Conservation (phyloP, 2,113 vertebrate genomes). For the Thamnophis sirtalis region DNA sequence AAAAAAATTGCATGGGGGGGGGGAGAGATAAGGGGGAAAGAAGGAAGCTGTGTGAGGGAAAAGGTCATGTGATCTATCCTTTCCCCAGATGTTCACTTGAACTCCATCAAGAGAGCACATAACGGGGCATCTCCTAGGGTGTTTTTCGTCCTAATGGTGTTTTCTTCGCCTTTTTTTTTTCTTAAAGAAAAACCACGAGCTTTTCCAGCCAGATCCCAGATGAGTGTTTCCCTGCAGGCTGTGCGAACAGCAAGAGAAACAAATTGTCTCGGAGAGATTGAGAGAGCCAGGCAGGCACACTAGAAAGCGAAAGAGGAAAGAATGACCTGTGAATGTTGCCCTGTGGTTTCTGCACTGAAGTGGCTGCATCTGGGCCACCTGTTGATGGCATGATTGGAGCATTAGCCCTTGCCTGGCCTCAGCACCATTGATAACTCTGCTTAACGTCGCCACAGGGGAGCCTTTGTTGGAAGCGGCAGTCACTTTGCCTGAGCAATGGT, state of each 20-base stretch:
- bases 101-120: neutral
- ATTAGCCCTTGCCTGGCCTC: conserved; percentile 69
- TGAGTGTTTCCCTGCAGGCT: conserved; percentile 44
- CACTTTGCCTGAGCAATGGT: conserved; percentile 76
- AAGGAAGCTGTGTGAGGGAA: neutral
- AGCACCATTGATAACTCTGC: conserved; percentile 70
- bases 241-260: conserved; percentile 52
- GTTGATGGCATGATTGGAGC: conserved; percentile 73
- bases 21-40: neutral
- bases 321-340: conserved; percentile 65
- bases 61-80: conserved; percentile 9
- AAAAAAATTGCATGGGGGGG: neutral
- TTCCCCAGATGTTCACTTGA: conserved; percentile 29
- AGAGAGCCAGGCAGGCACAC: conserved; percentile 48
- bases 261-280: conserved; percentile 49
- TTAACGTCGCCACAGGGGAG: conserved; percentile 71
- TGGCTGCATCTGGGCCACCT: conserved; percentile 72
- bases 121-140: neutral
- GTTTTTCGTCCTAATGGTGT: neutral
- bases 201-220: conserved; percentile 39
- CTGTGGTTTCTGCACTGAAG: conserved; percentile 66
- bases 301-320: conserved; percentile 59
- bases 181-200: neutral
- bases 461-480: conserved; percentile 71
- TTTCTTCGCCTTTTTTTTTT: neutral